Base-by-base conservation (phyloP, 2,888 invertebrate species). In the Agrypnus murinus region DNA sequence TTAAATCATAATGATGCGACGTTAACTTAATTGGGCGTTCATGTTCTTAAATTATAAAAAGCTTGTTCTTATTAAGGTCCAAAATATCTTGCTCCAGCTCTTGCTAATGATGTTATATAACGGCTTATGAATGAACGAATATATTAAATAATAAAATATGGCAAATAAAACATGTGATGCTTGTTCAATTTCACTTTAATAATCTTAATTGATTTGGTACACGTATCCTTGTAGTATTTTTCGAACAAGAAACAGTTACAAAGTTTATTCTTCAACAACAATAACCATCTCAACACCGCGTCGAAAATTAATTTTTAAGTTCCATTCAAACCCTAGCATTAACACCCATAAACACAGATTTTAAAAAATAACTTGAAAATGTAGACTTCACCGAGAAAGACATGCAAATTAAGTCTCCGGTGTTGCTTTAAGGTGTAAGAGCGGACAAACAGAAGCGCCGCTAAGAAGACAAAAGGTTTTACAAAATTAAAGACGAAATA, bases 401-500 rank as follows among this genome's bases (percentile, higher is more conserved):
- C 9, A 62, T 62, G 62, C 48, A 62, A 62, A 62, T 62, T 34
- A 62, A 17, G 36, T 50, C 17, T 12, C 9, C 0, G 19, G 19
- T 19, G 48, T 62, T 5, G 62, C 62, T 62, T 10, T 62, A 45
- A 62, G 62, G 62, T 36, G 62, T 50, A 36, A 25, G 25, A 62
- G 15, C 34, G 34, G 34, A 55, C 36, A 60, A 63, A 68, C 68
- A 45, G 63, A 68, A 68, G 68, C 68, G 62, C 40, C 48, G 40
- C 32, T 10, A 40, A 59, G 48, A 17, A 55, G 58, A 58, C 58
- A 64, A 46, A 58, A 57, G 55, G 45, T 36, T 57, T 68, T 68
- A 72, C 71, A 45, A 74, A 74, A 74, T 76, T 72, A 77, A 73
- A 74, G 71, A 69, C 63, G 71, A 63, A 74, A 65, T 57, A 74